Evolutionary conservation across 2,113 vertebrate genomes (phyloP).

Genomic region (Arothron firmamentum): DNA sequence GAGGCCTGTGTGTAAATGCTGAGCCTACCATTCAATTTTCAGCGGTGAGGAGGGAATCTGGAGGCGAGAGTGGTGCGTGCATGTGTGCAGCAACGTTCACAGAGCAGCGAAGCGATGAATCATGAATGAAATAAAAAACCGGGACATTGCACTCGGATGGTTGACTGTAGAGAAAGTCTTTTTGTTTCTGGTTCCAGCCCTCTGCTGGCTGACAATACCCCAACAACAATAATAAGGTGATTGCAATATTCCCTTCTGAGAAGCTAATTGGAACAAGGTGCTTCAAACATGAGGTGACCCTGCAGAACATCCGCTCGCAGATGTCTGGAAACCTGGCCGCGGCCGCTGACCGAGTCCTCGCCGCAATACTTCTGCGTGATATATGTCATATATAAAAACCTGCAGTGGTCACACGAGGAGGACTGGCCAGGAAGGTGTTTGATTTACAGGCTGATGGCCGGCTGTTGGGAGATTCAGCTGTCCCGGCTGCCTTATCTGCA

Average conservation of each 20-base stretch:
- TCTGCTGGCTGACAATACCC: constrained; percentile 40
- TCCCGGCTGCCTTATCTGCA: constrained; percentile 57
- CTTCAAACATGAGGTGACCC: constrained; percentile 39
- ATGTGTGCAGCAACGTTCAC: constrained; percentile 5
- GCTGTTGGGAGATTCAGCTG: constrained; percentile 49
- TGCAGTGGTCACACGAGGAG: constrained; percentile 32
- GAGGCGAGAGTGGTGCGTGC: constrained; percentile 55
- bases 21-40: constrained; percentile 68
- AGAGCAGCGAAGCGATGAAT: not conserved
- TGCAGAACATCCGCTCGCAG: constrained; percentile 43
- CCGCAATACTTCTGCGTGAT: constrained; percentile 30
- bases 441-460: constrained; percentile 65
- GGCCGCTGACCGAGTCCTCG: constrained; percentile 21
- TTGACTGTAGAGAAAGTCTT: constrained; percentile 41
- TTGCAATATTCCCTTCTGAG: constrained; percentile 55
- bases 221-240: constrained; percentile 54
- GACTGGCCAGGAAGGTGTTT: constrained; percentile 58
- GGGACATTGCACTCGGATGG: constrained; percentile 20
- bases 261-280: constrained; percentile 55
- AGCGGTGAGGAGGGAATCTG: constrained; percentile 58
- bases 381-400: constrained; percentile 46
- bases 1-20: constrained; percentile 64
- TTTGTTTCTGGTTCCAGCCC: constrained; percentile 33
- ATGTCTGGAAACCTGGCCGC: constrained; percentile 39
- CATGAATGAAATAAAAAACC: constrained; percentile 12